Conservation (phyloP, 1,140 invertebrate genomes). For the Trypoxylus dichotomus region DNA sequence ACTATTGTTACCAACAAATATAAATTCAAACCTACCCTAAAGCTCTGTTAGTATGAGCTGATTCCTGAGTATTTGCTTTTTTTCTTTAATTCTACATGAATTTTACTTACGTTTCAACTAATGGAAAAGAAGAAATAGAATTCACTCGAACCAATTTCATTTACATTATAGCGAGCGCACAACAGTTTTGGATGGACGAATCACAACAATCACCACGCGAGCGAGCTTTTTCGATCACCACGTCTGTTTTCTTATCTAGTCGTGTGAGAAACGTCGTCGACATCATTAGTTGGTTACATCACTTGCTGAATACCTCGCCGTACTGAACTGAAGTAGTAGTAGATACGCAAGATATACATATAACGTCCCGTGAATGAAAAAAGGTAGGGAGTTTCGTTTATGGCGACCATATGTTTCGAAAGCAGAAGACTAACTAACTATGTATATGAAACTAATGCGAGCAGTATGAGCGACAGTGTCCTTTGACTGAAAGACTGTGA, state of each 20-base stretch:
- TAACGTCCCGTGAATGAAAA: conserved; percentile 19
- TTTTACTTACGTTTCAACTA: neutral
- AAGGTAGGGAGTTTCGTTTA: conserved; percentile 19
- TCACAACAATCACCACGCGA: neutral
- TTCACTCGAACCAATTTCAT: neutral
- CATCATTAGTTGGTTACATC: conserved; percentile 12
- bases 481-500: conserved; percentile 1
- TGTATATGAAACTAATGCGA: neutral
- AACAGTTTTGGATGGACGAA: neutral
- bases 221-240: conserved; percentile 9
- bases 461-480: neutral
- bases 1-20: no score
- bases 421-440: conserved; percentile 8
- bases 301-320: conserved; percentile 10
- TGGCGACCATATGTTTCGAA: conserved; percentile 16
- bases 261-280: conserved; percentile 2
- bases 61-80: neutral
- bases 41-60: no score
- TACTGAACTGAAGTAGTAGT: neutral
- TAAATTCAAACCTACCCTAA: no score
- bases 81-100: no score
- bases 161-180: neutral
- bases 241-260: conserved; percentile 4
- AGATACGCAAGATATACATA: conserved; percentile 17
- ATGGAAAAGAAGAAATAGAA: neutral